Percentiles rank a stretch among this genome's conserved stretches.
Conservation (phyloP, 64 coral and sea anemone genomes). For the Hydrozoanthus tunicans region DNA sequence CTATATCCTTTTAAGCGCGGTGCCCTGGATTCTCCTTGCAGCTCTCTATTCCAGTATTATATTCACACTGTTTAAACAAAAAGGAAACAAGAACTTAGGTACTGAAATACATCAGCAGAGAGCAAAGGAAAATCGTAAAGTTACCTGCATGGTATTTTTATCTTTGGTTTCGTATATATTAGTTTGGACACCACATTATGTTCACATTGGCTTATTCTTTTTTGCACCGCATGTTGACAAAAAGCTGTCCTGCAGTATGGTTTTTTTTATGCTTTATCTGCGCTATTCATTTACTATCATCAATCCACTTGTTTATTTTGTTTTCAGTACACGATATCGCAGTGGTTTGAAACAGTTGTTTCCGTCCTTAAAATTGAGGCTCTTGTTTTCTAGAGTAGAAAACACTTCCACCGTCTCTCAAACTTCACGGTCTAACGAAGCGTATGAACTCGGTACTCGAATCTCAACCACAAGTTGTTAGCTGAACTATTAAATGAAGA, state of each 20-base stretch:
- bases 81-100: slow-evolving; percentile 21
- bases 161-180: neutral
- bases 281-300: slow-evolving; percentile 29
- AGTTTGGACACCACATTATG: slow-evolving; percentile 40
- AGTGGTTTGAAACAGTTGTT: neutral
- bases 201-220: neutral
- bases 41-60: slow-evolving; percentile 27
- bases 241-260: neutral
- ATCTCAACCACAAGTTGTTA: neutral
- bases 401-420: neutral
- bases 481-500: neutral
- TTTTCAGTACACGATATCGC: slow-evolving; percentile 45
- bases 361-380: neutral
- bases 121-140: slow-evolving; percentile 10
- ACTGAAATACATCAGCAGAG: slow-evolving; percentile 10
- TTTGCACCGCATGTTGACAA: neutral
- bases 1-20: slow-evolving; percentile 21
- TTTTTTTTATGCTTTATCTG: slow-evolving; percentile 4
- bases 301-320: slow-evolving; percentile 48
- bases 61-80: slow-evolving; percentile 21
- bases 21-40: neutral
- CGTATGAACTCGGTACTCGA: neutral
- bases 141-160: slow-evolving; percentile 36
- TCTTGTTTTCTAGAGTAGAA: neutral
- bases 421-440: neutral